Conservation (phyloP, 2,888 invertebrate species). For the Empis stercorea region DNA sequence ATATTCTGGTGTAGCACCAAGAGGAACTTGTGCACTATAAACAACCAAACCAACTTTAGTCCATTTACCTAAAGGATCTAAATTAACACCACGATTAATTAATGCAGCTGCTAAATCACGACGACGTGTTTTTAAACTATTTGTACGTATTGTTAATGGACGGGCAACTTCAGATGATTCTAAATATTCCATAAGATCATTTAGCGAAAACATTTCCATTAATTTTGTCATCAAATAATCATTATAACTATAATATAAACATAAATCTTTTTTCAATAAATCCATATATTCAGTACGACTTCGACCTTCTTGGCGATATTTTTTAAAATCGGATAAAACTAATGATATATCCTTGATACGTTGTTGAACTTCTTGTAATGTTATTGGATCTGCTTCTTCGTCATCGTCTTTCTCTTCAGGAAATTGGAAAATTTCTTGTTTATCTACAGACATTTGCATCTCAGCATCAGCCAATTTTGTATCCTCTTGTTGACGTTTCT, state of each 20-base stretch:
- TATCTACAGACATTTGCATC: constrained; percentile 64
- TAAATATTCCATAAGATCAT: constrained; percentile 81
- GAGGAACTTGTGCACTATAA: constrained; percentile 89
- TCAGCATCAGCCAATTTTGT: constrained; percentile 66
- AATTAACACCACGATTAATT: constrained; percentile 92
- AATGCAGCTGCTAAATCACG: constrained; percentile 87
- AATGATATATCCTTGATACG: constrained; percentile 75
- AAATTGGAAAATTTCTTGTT: constrained; percentile 64
- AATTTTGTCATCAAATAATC: constrained; percentile 86
- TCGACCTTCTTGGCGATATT: constrained; percentile 51
- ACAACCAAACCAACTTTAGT: constrained; percentile 95
- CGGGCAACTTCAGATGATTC: constrained; percentile 91
- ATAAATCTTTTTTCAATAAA: constrained; percentile 71
- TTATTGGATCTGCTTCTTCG: constrained; percentile 57
- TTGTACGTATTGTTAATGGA: constrained; percentile 90
- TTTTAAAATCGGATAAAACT: constrained; percentile 69
- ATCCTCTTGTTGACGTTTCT: constrained; percentile 55
- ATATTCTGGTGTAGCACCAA: constrained; percentile 98
- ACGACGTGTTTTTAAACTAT: constrained; percentile 84
- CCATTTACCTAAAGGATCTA: constrained; percentile 98
- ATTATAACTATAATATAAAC: constrained; percentile 93
- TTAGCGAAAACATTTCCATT: constrained; percentile 76
- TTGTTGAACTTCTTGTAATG: constrained; percentile 73
- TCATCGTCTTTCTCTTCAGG: constrained; percentile 62
- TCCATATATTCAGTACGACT: constrained; percentile 71